A percentile compares a stretch with the other conserved stretches of the same genome.
These are phyloP conservation scores for Hymenopus coronatus DNA, from an alignment of 2,888 invertebrate genomes.

Conservation along the genomic window DNA sequence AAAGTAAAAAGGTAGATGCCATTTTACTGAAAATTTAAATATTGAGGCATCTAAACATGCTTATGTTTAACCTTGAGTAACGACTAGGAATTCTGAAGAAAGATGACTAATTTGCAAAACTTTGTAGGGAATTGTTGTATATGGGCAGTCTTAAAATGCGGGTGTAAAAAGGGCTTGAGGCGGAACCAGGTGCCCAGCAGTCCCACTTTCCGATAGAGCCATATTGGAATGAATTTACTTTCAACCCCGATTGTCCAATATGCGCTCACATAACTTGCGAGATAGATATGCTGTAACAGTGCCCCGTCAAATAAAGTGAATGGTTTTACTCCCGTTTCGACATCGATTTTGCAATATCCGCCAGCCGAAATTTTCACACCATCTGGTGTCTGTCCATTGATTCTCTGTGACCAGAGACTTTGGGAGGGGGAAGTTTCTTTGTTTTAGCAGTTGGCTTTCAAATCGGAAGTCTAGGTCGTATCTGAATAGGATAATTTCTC, in stretches of 20 bases:
- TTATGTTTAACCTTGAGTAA: no score
- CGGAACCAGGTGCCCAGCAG: background rate
- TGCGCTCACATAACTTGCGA: background rate
- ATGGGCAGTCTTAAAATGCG: no score
- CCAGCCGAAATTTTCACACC: background rate
- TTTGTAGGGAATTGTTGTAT: no score
- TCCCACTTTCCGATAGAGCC: background rate
- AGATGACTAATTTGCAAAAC: no score
- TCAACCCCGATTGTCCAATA: background rate
- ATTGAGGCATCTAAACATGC: no score
- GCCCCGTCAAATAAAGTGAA: background rate
- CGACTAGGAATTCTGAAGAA: no score
- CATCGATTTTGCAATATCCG: background rate
- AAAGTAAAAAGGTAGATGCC: no score
- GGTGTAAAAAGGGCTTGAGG: background rate
- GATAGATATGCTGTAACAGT: background rate
- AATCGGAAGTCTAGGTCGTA: no score
- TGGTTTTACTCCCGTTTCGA: background rate
- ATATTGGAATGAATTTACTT: background rate
- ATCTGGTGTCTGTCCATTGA: background rate
- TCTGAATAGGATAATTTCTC: no score
- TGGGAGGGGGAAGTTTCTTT: no score
- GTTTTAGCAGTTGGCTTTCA: no score
- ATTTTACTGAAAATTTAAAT: no score
- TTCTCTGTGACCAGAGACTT: background rate